Evolutionary conservation across 2,888 invertebrate genomes (phyloP).

Genomic region (Girardia tigrina): DNA sequence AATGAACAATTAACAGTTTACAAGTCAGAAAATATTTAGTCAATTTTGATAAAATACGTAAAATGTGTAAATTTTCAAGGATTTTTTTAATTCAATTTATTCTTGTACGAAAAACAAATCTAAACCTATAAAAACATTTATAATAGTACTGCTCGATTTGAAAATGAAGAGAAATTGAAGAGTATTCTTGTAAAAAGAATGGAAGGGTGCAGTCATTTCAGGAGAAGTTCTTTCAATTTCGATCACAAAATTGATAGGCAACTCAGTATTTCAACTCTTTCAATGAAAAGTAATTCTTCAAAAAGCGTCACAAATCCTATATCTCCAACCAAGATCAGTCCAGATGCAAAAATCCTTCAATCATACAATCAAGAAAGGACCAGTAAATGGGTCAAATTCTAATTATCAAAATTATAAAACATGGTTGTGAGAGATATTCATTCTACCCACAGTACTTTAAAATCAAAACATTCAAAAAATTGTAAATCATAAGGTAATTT

Average conservation of each 20-base stretch:
- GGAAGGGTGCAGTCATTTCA: too few species aligned
- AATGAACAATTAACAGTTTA: background rate
- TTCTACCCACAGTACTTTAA: background rate
- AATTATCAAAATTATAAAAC: background rate
- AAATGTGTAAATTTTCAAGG: background rate
- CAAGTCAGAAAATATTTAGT: background rate
- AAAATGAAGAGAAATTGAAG: background rate
- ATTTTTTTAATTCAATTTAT: conserved; percentile 1
- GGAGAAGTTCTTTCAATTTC: background rate
- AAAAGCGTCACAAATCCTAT: background rate
- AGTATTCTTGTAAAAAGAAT: background rate
- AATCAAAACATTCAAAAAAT: background rate
- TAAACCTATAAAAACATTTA: background rate
- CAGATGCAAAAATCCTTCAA: background rate
- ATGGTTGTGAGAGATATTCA: background rate
- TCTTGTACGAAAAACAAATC: background rate
- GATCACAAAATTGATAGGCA: too few species aligned
- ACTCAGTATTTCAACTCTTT: background rate
- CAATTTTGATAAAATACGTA: conserved; percentile 19
- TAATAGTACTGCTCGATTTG: background rate
- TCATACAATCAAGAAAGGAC: background rate
- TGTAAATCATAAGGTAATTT: background rate
- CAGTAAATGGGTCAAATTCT: background rate
- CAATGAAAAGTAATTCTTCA: background rate
- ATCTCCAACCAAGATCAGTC: background rate